Conservation (phyloP, 2,888 invertebrate genomes). For the Gerris lacustris region DNA sequence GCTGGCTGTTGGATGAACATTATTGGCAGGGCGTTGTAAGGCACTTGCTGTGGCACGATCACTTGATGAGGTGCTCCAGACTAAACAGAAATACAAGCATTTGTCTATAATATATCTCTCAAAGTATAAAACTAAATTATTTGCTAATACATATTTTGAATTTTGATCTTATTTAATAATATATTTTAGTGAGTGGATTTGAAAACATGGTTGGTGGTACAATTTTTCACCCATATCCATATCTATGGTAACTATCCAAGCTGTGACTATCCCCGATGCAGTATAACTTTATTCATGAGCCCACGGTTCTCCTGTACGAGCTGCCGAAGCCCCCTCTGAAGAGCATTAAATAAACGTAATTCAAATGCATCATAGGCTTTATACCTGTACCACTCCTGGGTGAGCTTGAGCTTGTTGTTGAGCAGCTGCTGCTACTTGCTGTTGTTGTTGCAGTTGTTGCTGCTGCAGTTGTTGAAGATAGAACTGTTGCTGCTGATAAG, state of each 20-base stretch:
- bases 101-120: too few species aligned
- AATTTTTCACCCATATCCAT: too few species aligned
- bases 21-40: background rate
- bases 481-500: constrained; percentile 15
- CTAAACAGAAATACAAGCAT: background rate
- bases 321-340: too few species aligned
- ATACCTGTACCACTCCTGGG: background rate
- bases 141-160: too few species aligned
- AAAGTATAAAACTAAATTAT: too few species aligned
- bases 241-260: too few species aligned
- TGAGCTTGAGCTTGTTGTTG: background rate
- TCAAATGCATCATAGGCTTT: background rate
- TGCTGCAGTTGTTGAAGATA: background rate
- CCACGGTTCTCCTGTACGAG: too few species aligned
- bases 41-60: background rate
- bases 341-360: background rate
- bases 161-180: too few species aligned
- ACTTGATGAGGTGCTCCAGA: background rate
- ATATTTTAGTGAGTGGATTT: too few species aligned
- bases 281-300: too few species aligned
- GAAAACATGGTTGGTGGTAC: too few species aligned
- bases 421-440: background rate
- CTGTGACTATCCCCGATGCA: too few species aligned
- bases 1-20: constrained; percentile 9
- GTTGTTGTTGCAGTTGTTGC: constrained; percentile 7